phyloP scores from a whole-genome alignment of 1,140 invertebrate genomes.

The Orussus abietinus region DNA sequence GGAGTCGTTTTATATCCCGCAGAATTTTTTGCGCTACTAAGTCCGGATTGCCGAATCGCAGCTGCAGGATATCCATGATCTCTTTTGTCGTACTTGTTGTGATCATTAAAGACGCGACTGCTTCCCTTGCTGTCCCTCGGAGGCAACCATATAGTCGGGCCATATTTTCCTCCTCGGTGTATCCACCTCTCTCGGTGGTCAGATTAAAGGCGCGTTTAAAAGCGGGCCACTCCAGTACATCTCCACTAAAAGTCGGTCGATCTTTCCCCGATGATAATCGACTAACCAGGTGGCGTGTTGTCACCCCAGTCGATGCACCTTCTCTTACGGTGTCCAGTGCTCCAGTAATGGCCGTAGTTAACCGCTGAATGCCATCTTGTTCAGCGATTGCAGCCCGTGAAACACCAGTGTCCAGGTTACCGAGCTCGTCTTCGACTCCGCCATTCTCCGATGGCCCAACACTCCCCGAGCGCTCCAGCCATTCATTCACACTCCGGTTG shows the following conservation, averaged over 20 bases:
- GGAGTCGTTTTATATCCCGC: constrained; percentile 8
- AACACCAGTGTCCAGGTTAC: background rate
- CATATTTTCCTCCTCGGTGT: constrained; percentile 7
- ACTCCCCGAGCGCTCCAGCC: background rate
- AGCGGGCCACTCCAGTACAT: constrained; percentile 9
- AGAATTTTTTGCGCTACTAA: background rate
- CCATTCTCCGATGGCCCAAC: background rate
- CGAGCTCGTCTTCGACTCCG: background rate
- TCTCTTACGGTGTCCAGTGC: background rate
- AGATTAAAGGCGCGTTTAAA: constrained; percentile 10
- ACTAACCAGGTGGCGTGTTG: background rate
- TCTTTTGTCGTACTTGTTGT: background rate
- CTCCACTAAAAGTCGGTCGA: constrained; percentile 3
- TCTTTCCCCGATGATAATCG: background rate
- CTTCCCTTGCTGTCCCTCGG: constrained; percentile 8
- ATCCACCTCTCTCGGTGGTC: background rate
- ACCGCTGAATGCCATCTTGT: background rate
- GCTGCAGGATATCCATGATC: constrained; percentile 10
- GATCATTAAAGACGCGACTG: constrained; percentile 13
- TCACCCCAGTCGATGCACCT: too few relatives aligned
- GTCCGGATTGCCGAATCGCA: constrained; percentile 13
- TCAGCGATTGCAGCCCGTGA: background rate
- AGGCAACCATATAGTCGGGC: constrained; percentile 3
- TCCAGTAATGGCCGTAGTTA: background rate
- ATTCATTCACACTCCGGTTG: background rate